Conservation (phyloP, 2,113 vertebrate genomes). For the Callipepla californica region DNA sequence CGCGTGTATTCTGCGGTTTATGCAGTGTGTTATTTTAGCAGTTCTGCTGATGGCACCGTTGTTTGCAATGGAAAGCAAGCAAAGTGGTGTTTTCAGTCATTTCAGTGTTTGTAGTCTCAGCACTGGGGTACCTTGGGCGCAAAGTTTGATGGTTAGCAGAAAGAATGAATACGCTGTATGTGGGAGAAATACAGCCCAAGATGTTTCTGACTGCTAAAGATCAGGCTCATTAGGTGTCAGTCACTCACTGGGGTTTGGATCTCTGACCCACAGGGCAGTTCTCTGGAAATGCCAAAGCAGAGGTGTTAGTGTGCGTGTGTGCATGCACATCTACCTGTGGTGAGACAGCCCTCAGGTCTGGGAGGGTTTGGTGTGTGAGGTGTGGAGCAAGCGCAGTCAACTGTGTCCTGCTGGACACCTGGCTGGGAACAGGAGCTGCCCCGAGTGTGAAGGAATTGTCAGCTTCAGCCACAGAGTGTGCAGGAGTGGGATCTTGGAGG, state of each 20-base stretch:
- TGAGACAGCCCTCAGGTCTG: not conserved
- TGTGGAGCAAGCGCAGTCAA: not conserved
- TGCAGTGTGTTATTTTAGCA: not conserved
- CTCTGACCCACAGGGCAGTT: not conserved
- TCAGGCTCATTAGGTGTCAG: not conserved
- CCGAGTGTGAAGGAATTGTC: not conserved
- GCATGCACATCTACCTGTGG: not conserved
- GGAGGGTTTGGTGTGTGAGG: not conserved
- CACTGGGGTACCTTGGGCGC: accelerated
- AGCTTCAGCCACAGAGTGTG: not conserved
- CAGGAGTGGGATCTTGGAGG: not conserved
- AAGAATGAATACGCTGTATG: not conserved
- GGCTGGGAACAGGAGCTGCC: not conserved
- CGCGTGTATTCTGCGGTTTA: not conserved
- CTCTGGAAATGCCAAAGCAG: not conserved
- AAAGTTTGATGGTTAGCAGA: not conserved
- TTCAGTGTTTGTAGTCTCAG: not conserved
- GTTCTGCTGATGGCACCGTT: not conserved
- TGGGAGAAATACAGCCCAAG: not conserved
- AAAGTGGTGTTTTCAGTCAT: not conserved
- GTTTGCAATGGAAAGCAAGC: accelerated
- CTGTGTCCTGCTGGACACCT: constrained; percentile 12
- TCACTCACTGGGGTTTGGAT: not conserved
- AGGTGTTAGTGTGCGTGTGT: not conserved
- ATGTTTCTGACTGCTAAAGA: not conserved